Base-by-base conservation (phyloP, 2,113 vertebrate genomes). In the Hiodon alosoides region DNA sequence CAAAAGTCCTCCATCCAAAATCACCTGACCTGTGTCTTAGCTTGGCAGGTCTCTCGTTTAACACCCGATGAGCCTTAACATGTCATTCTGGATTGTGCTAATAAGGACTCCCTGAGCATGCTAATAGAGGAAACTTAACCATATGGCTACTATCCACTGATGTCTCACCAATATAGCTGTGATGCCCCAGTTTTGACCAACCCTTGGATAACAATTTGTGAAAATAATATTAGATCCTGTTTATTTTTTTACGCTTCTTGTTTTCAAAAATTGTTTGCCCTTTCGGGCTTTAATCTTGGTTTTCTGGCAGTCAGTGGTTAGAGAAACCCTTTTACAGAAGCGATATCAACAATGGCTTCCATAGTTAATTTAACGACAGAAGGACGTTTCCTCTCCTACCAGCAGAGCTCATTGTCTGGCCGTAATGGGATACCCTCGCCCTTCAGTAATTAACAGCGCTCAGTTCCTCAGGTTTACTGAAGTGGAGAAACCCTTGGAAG, bases 381-480 rank as follows among this genome's bases (percentile, higher is more conserved):
- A n/a, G 61, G 47, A 17, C 9, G 6, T 52, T 65, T 73, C n/a
- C 62, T 47, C 17, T 14, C 8, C 2, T 3, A 53, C 59, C 72
- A 74, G 62, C 5, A 16, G 14, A 10, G 3, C 8, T 66, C 7
- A 16, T 64, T 55, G 3, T 67, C 10, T 53, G n/a, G 13, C 65
- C 3, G 64, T 68, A 47, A 75, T 16, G 65, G n/a, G 14, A 58
- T 50, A 9, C 66, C 31, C 47, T 54, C 7, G 50, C 48, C 11
- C 64, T 57, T 31, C 31, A 31, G 65, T 75, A 75, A 68, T 68
- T 75, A 58, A 3, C 14, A n/a, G 68, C 47, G 14, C 53, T 59
- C 11, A 9, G 55, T 7, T 51, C 73, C 46, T 75, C 51, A 64
- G 52, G 64, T 67, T 57, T 75, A 72, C 13, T 68, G 55, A 9